Evolutionary conservation across 2,797 vertebrate genomes (phyloP).

Genomic region (Chiroxiphia lanceolata): DNA sequence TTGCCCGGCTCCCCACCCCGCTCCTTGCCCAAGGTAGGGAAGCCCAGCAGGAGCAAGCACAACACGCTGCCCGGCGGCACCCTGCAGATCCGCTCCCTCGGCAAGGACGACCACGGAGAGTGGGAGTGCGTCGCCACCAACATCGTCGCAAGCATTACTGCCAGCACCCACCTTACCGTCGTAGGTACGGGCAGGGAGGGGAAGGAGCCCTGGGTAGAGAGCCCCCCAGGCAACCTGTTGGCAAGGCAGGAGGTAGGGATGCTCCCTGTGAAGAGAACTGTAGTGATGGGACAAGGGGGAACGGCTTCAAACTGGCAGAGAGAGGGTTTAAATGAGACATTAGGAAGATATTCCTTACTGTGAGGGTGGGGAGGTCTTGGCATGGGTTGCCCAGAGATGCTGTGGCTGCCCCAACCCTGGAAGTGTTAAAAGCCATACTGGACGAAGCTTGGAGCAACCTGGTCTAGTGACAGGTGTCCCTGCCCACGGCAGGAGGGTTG

Average conservation of each 20-base stretch:
- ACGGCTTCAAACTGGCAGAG: not conserved
- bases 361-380: not conserved
- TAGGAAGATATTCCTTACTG: not conserved
- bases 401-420: not conserved
- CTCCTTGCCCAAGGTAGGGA: conserved; percentile 91
- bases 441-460: not conserved
- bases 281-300: not conserved
- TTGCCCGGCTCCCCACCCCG: not conserved
- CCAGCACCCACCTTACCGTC: conserved; percentile 97
- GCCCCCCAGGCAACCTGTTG: not conserved
- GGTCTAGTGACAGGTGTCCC: not conserved
- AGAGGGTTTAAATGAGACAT: not conserved
- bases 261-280: not conserved
- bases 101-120: conserved; percentile 99
- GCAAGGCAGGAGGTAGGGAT: not conserved
- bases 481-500: not conserved
- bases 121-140: conserved; percentile 99
- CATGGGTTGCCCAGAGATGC: too few species aligned
- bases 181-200: conserved; percentile 81
- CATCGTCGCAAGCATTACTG: conserved; percentile 98
- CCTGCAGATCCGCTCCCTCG: conserved; percentile 95
- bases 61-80: conserved; percentile 93
- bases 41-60: conserved; percentile 99
- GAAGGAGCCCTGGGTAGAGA: not conserved
- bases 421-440: rapidly evolving